Base-by-base conservation (phyloP, 2,888 invertebrate genomes). In the Julus scanicus region DNA sequence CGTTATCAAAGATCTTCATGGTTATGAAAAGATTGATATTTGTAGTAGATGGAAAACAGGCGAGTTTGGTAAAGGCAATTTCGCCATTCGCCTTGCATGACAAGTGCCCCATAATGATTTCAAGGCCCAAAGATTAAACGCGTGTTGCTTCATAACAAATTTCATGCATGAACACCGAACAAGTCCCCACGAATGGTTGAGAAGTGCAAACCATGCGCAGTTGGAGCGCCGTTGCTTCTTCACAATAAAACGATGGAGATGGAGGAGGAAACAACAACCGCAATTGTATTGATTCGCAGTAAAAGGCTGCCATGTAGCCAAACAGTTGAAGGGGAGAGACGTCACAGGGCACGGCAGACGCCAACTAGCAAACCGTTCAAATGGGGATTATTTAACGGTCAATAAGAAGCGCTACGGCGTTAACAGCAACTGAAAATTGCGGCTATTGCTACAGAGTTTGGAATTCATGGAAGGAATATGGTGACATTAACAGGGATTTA, bases 61-160 rank as follows among this genome's bases (percentile, higher is more conserved):
- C 48, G 48, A 5, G 5, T 48, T 5, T 63, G 63, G 63, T n/a
- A n/a, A 2, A 6, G 63, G 63, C 63, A 63, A 63, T 63, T 63
- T 63, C 63, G 63, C n/a, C n/a, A n/a, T n/a, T n/a, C n/a, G n/a
- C n/a, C n/a, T n/a, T n/a, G n/a, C 63, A 63, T 63, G 63, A n/a
- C 63, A 63, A 63, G 63, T 63, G n/a, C 63, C 63, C 63, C n/a
- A 63, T 63, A 63, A 63, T 63, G 63, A 63, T 63, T 63, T 63
- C 63, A n/a, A 20, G 63, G 63, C 63, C n/a, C 63, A 17, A 17
- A 63, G 63, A 63, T 63, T 63, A 63, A 63, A 63, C n/a, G 63
- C 63, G 63, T 63, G 63, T 63, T 63, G 63, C 63, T 63, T 63
- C n/a, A 63, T 63, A 63, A 63, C 63, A 63, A 63, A 63, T 63